phyloP scores from a whole-genome alignment of 2,888 invertebrate genomes.

The Limnephilus marmoratus region DNA sequence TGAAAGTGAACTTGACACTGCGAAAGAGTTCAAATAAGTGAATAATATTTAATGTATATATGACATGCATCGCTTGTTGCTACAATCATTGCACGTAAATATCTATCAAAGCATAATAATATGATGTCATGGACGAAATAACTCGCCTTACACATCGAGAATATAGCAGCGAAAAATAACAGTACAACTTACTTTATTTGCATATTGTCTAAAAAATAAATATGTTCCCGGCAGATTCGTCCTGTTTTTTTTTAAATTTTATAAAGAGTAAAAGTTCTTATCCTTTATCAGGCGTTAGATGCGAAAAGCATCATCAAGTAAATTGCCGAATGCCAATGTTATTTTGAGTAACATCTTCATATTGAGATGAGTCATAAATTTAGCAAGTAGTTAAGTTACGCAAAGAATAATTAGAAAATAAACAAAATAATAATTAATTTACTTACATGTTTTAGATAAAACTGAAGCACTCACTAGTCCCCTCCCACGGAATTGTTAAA shows the following conservation, averaged over 20 bases:
- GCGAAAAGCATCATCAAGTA: not conserved
- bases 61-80: not conserved
- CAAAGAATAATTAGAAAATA: not conserved
- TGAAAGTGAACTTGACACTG: not conserved
- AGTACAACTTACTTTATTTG: not conserved
- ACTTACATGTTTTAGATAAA: conserved; percentile 7
- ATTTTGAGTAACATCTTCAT: not conserved
- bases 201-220: not conserved
- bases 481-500: not conserved
- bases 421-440: not conserved
- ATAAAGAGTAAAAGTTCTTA: not conserved
- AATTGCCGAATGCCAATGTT: not conserved
- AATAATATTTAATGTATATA: not conserved
- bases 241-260: not conserved
- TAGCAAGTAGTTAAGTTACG: not conserved
- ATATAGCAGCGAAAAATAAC: not conserved
- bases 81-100: not conserved
- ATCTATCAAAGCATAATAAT: not conserved
- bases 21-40: not conserved
- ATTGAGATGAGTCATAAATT: conserved; percentile 8
- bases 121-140: conserved; percentile 40
- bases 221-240: not conserved
- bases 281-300: not conserved
- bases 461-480: not conserved
- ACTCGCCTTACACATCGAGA: not conserved